phyloP scores from a whole-genome alignment of 2,113 vertebrate genomes.

The Mobula birostris region DNA sequence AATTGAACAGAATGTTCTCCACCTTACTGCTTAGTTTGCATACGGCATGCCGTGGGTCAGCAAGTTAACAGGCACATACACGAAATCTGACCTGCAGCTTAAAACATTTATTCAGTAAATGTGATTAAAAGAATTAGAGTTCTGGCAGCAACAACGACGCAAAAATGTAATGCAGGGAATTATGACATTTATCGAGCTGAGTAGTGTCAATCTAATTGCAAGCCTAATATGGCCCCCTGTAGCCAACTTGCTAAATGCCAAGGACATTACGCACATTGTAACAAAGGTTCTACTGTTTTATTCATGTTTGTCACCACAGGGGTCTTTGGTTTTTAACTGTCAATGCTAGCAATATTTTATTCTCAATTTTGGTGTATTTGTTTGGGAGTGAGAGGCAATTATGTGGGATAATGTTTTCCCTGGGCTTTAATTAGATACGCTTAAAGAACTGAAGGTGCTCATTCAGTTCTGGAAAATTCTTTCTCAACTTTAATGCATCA shows the following conservation, averaged over 20 bases:
- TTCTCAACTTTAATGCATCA: no score
- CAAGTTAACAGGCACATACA: neutral
- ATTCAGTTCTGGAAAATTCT: no score
- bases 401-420: neutral
- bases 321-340: neutral
- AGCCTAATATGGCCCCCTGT: neutral
- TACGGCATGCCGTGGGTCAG: neutral
- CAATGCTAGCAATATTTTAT: neutral
- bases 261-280: neutral
- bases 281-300: neutral
- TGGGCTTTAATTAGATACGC: neutral
- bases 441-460: no score
- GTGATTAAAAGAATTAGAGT: neutral
- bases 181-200: no score
- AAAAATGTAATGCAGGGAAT: neutral
- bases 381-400: neutral
- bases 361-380: neutral
- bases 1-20: neutral
- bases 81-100: neutral
- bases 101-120: neutral
- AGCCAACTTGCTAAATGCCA: neutral
- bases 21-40: neutral
- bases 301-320: neutral
- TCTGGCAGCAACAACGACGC: neutral
- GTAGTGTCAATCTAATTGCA: neutral